These are phyloP conservation scores for Druceiella hillmani DNA, from an alignment of 2,888 invertebrate species.

Conservation along the genomic window DNA sequence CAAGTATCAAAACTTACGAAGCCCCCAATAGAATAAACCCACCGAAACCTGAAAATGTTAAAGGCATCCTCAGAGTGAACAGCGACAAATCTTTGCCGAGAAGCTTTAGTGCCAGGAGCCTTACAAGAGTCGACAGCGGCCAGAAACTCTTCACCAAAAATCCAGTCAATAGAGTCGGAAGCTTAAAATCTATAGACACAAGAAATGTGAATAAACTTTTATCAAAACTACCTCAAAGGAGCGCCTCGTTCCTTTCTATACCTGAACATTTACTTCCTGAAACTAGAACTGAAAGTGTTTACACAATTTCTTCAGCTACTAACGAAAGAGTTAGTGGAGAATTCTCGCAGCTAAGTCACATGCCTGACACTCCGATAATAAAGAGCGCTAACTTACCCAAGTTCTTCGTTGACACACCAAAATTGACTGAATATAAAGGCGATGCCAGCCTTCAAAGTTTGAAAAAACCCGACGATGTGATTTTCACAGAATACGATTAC, in stretches of 20 bases:
- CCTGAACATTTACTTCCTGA: slow-evolving; percentile 40
- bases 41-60: slow-evolving; percentile 43
- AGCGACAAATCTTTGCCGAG: slow-evolving; percentile 30
- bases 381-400: slow-evolving; percentile 44
- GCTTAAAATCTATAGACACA: slow-evolving; percentile 42
- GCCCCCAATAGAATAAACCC: slow-evolving; percentile 27
- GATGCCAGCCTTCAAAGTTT: slow-evolving; percentile 45
- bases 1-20: too few species aligned
- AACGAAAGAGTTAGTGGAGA: slow-evolving; percentile 30
- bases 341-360: slow-evolving; percentile 33
- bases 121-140: slow-evolving; percentile 38
- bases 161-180: slow-evolving; percentile 39
- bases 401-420: slow-evolving; percentile 43
- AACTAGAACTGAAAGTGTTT: slow-evolving; percentile 40
- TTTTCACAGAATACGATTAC: slow-evolving; percentile 49
- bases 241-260: slow-evolving; percentile 47
- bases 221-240: slow-evolving; percentile 42
- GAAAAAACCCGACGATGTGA: slow-evolving; percentile 48
- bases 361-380: slow-evolving; percentile 48
- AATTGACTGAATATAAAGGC: slow-evolving; percentile 38
- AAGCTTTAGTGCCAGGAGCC: slow-evolving; percentile 38
- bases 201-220: slow-evolving; percentile 41
- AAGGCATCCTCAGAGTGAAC: slow-evolving; percentile 38
- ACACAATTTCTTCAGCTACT: slow-evolving; percentile 38
- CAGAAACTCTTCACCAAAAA: slow-evolving; percentile 31